Percentiles rank a stretch among this genome's conserved stretches.
phyloP scores from a whole-genome alignment of 2,888 invertebrate species.

The Lagria hirta region DNA sequence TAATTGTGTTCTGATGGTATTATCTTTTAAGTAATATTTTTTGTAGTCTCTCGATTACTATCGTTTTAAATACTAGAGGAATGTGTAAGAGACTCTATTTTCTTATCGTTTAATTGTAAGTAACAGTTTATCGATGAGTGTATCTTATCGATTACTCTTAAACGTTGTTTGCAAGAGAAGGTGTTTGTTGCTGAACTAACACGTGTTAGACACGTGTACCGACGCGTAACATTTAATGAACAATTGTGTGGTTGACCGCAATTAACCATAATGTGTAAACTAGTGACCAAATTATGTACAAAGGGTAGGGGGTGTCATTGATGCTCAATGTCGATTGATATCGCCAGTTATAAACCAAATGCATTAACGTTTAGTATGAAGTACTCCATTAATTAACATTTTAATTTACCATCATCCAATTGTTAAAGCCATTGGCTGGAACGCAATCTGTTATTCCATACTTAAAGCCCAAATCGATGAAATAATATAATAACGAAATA shows the following conservation, averaged over 20 bases:
- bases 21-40: no score
- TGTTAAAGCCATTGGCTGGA: no score
- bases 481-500: no score
- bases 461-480: no score
- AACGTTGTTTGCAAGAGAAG: slow-evolving; percentile 15
- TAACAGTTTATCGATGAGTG: no score
- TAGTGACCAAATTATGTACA: slow-evolving; percentile 57
- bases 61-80: no score
- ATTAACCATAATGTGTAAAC: slow-evolving; percentile 57
- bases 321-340: slow-evolving; percentile 52
- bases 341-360: slow-evolving; percentile 33
- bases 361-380: slow-evolving; percentile 20
- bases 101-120: no score
- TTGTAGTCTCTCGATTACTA: no score
- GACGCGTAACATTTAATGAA: slow-evolving; percentile 52
- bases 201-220: slow-evolving; percentile 53
- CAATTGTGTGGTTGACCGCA: slow-evolving; percentile 55
- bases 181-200: no score
- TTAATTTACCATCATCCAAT: slow-evolving; percentile 16
- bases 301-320: slow-evolving; percentile 49
- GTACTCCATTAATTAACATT: slow-evolving; percentile 16
- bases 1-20: no score
- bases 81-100: no score
- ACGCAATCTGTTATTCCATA: no score
- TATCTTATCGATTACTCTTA: neutral